These are phyloP conservation scores for Agrenia bidenticulata DNA, from an alignment of 2,888 invertebrate species.

Conservation along the genomic window DNA sequence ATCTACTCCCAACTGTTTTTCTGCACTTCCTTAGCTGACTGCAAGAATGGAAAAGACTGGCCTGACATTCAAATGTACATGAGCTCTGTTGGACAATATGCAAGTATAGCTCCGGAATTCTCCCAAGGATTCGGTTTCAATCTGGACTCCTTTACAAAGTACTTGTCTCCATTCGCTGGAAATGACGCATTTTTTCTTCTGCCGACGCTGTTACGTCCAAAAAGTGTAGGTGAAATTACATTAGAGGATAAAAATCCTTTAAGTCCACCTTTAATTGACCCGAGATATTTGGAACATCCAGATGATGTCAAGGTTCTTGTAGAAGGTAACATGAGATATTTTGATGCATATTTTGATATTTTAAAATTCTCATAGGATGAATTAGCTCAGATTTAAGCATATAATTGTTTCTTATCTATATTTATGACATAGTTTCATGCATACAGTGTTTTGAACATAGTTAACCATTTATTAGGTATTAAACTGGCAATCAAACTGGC, in stretches of 20 bases:
- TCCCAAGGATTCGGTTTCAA: constrained; percentile 7
- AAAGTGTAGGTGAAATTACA: constrained; percentile 32
- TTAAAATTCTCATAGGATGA: too few species aligned
- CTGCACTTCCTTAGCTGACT: constrained; percentile 17
- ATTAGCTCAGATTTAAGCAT: too few species aligned
- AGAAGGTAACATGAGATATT: constrained; percentile 27
- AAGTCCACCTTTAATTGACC: constrained; percentile 38
- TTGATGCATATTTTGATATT: too few species aligned
- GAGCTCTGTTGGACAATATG: constrained; percentile 34
- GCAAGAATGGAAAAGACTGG: constrained; percentile 60
- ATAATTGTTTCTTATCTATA: too few species aligned
- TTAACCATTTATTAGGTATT: constrained; percentile 15
- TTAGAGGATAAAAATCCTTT: constrained; percentile 36
- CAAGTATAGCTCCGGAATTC: constrained; percentile 23
- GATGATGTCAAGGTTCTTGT: constrained; percentile 37
- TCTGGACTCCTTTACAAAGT: not conserved
- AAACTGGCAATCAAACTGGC: constrained; percentile 34
- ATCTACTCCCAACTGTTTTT: constrained; percentile 27
- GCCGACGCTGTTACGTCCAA: constrained; percentile 4
- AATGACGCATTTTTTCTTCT: constrained; percentile 35
- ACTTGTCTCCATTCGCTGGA: constrained; percentile 27
- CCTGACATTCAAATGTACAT: constrained; percentile 79
- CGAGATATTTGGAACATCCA: constrained; percentile 37
- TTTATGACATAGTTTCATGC: too few species aligned
- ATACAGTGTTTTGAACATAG: too few species aligned